Conservation (phyloP, 2,888 invertebrate species). For the Poecilobothrus nobilitatus region DNA sequence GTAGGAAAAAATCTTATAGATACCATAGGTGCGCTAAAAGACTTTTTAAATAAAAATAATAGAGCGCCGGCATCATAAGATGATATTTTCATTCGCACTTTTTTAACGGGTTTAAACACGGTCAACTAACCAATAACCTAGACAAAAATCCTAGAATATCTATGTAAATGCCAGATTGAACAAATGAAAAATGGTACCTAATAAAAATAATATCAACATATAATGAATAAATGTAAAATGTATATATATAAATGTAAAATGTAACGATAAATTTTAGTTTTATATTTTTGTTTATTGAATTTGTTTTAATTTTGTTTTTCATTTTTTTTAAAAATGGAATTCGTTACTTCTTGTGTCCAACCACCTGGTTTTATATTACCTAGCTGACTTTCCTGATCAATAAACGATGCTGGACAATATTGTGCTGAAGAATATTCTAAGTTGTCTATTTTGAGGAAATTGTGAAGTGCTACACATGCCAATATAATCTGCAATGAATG, state of each 20-base stretch:
- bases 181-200: constrained; percentile 5
- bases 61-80: too few species aligned
- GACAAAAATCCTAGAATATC: background rate
- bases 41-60: too few species aligned
- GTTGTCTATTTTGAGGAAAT: background rate
- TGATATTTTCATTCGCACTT: too few species aligned
- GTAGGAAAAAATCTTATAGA: too few species aligned
- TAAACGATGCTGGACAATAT: constrained; percentile 10
- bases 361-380: background rate
- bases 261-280: too few species aligned
- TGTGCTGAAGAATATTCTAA: background rate
- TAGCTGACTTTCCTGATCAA: constrained; percentile 10
- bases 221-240: too few species aligned
- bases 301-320: constrained; percentile 1
- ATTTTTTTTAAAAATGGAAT: background rate
- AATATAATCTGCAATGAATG: background rate
- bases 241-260: too few species aligned
- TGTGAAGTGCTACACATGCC: background rate
- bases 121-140: background rate
- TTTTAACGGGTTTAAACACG: too few species aligned
- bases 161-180: constrained; percentile 5
- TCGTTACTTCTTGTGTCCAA: constrained; percentile 11
- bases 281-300: background rate
- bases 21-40: too few species aligned
- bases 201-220: background rate